Conservation (phyloP, 1,140 invertebrate genomes). For the Apis florea region DNA sequence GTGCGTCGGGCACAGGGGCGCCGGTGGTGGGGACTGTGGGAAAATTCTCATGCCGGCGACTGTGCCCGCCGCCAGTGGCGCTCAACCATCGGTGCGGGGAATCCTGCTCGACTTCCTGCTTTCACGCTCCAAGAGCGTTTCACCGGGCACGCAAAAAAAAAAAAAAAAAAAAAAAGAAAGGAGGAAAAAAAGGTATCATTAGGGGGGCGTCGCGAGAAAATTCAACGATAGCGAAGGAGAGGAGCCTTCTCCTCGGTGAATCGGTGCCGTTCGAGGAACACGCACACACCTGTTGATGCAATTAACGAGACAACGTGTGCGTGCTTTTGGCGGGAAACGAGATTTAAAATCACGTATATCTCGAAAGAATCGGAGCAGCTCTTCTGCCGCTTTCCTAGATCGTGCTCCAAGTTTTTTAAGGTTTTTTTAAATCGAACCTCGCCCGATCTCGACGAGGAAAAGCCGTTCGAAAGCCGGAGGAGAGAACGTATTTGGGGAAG, state of each 20-base stretch:
- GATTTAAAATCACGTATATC: too few relatives aligned
- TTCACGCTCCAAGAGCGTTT: constrained; percentile 69
- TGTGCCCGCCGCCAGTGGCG: constrained; percentile 66
- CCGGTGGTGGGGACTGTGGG: constrained; percentile 78
- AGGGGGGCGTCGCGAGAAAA: constrained; percentile 42
- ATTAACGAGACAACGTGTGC: too few relatives aligned
- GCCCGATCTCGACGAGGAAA: neutral
- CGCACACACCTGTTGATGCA: too few relatives aligned
- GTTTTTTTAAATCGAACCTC: too few relatives aligned
- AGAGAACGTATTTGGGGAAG: neutral
- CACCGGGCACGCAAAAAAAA: constrained; percentile 42
- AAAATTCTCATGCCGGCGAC: constrained; percentile 79
- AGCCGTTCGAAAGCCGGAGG: neutral
- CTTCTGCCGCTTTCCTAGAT: too few relatives aligned
- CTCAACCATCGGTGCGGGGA: constrained; percentile 63
- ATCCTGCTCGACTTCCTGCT: constrained; percentile 66
- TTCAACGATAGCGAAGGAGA: neutral
- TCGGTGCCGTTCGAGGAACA: neutral
- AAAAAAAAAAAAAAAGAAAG: too few relatives aligned
- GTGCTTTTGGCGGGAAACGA: too few relatives aligned
- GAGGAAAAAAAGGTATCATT: constrained; percentile 27
- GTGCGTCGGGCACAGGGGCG: constrained; percentile 70
- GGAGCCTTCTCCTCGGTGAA: neutral
- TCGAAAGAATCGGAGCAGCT: too few relatives aligned
- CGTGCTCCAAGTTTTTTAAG: too few relatives aligned